phyloP scores from a whole-genome alignment of 2,888 invertebrate species.

The Germaria angustata region DNA sequence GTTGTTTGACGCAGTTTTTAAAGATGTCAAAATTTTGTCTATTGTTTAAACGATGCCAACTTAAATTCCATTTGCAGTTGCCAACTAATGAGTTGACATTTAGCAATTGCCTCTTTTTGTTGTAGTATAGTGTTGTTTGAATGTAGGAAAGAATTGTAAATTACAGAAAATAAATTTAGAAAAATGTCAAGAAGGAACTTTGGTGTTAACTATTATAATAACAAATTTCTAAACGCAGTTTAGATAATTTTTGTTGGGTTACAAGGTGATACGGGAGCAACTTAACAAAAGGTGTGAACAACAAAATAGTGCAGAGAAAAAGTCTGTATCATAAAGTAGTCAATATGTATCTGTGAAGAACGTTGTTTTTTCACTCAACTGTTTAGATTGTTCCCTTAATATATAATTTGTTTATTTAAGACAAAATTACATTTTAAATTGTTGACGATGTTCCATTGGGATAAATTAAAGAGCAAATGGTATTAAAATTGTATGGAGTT shows the following conservation, averaged over 20 bases:
- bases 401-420: constrained; percentile 6
- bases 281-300: constrained; percentile 57
- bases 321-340: constrained; percentile 65
- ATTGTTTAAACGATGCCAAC: constrained; percentile 27
- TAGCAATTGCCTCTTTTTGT: constrained; percentile 23
- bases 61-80: neutral
- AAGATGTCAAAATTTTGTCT: no score
- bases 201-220: no score
- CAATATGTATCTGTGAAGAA: constrained; percentile 62
- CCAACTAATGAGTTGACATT: constrained; percentile 20
- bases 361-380: constrained; percentile 40
- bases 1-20: no score
- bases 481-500: neutral
- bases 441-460: neutral
- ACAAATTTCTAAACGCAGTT: neutral
- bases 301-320: constrained; percentile 50
- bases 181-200: constrained; percentile 31
- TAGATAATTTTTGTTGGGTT: neutral
- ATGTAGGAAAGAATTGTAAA: constrained; percentile 46
- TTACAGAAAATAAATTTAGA: constrained; percentile 51
- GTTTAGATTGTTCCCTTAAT: constrained; percentile 7
- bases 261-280: neutral
- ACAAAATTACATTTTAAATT: neutral
- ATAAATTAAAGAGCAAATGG: neutral
- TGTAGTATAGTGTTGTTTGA: constrained; percentile 50